A percentile compares a stretch with the other conserved stretches of the same genome.
phyloP scores from a whole-genome alignment of 2,113 vertebrate species.

The Orycteropus afer region DNA sequence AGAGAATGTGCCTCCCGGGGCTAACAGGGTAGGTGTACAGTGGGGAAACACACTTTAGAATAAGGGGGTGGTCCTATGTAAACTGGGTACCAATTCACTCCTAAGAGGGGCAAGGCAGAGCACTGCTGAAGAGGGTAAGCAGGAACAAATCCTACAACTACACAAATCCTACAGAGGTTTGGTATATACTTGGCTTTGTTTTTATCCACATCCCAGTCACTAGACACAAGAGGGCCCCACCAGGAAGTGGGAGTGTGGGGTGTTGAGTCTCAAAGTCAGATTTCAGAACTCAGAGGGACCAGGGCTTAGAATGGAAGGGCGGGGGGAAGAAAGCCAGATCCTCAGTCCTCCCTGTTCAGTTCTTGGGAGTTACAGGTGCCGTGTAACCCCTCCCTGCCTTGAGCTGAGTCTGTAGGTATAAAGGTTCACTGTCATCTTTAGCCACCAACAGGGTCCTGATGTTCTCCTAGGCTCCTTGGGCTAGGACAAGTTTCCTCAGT shows the following conservation, averaged over 20 bases:
- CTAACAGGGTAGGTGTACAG: not conserved
- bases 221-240: not conserved
- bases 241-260: not conserved
- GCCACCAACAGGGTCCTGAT: not conserved
- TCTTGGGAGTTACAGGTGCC: not conserved
- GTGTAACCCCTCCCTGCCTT: not conserved
- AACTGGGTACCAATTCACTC: not conserved
- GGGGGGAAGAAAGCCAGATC: not conserved
- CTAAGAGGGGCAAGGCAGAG: not conserved
- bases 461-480: not conserved
- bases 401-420: not conserved
- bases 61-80: not conserved
- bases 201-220: not conserved
- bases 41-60: not conserved
- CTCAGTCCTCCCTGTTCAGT: not conserved
- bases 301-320: not conserved
- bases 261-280: not conserved
- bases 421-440: not conserved
- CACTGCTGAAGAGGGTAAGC: not conserved
- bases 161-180: not conserved
- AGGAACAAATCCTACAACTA: not conserved
- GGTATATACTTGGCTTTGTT: constrained; percentile 61
- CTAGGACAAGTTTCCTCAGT: constrained; percentile 71
- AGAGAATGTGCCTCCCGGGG: not conserved
- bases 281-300: not conserved